phyloP scores from a whole-genome alignment of 2,888 invertebrate genomes.

The Lasioglossum morio region DNA sequence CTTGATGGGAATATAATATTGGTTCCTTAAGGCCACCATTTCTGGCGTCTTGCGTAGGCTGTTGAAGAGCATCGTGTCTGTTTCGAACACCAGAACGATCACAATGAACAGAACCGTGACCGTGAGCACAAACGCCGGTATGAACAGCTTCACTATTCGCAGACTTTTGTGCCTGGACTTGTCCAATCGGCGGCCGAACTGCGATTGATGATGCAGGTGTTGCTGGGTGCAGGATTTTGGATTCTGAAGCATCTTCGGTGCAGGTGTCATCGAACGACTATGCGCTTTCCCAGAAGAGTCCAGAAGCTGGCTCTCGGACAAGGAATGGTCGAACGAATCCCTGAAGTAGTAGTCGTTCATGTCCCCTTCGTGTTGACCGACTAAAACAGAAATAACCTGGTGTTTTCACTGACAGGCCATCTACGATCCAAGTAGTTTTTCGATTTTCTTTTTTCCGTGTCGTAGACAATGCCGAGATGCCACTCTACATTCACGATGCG shows the following conservation, averaged over 20 bases:
- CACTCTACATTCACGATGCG: not conserved
- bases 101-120: slow-evolving; percentile 89
- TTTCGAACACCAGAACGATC: slow-evolving; percentile 91
- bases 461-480: not conserved
- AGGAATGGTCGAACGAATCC: slow-evolving; percentile 92
- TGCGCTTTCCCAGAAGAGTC: slow-evolving; percentile 82
- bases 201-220: slow-evolving; percentile 54
- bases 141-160: slow-evolving; percentile 89
- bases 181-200: slow-evolving; percentile 63
- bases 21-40: slow-evolving; percentile 89
- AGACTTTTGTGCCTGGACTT: slow-evolving; percentile 77
- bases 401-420: not conserved
- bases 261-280: slow-evolving; percentile 80
- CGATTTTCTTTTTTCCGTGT: not conserved
- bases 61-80: slow-evolving; percentile 90
- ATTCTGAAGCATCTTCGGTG: slow-evolving; percentile 81
- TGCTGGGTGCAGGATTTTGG: slow-evolving; percentile 77
- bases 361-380: slow-evolving; percentile 81
- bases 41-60: slow-evolving; percentile 91
- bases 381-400: slow-evolving; percentile 74
- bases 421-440: not conserved
- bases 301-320: slow-evolving; percentile 90
- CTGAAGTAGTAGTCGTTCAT: slow-evolving; percentile 90
- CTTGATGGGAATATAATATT: slow-evolving; percentile 94
- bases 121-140: slow-evolving; percentile 92